A percentile compares a stretch with the other conserved stretches of the same genome.
phyloP scores from a whole-genome alignment of 2,888 invertebrate genomes.

The Branchellion lobata region DNA sequence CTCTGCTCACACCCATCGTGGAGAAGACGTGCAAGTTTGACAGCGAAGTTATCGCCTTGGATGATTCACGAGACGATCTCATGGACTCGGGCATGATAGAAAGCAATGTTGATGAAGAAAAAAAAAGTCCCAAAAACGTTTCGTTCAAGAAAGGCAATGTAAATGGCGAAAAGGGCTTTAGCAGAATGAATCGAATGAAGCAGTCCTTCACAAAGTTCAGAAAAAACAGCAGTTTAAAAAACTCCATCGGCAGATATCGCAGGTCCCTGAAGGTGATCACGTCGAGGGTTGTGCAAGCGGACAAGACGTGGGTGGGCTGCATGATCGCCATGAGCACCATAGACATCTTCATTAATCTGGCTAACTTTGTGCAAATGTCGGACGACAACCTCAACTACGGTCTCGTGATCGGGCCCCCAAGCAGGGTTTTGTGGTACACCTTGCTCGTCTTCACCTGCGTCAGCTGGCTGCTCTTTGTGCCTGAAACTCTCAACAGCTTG shows the following conservation, averaged over 20 bases:
- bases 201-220: slow-evolving; percentile 15
- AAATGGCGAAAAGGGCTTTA: too few species aligned
- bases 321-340: slow-evolving; percentile 40
- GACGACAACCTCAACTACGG: slow-evolving; percentile 37
- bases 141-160: neutral
- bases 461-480: slow-evolving; percentile 47
- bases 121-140: neutral
- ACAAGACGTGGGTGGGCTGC: slow-evolving; percentile 36
- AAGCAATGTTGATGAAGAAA: neutral
- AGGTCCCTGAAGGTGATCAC: slow-evolving; percentile 31
- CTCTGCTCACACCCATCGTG: neutral
- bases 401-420: slow-evolving; percentile 44
- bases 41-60: neutral
- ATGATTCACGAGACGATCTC: too few species aligned
- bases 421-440: slow-evolving; percentile 42
- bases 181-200: neutral
- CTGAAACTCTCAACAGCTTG: slow-evolving; percentile 49
- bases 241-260: slow-evolving; percentile 18
- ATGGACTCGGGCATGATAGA: too few species aligned
- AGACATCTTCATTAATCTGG: slow-evolving; percentile 41
- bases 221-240: neutral
- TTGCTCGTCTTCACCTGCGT: slow-evolving; percentile 48
- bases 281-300: slow-evolving; percentile 24
- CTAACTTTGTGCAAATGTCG: slow-evolving; percentile 43
- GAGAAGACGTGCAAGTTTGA: neutral